These are phyloP conservation scores for Chrysotoxum bicinctum DNA, from an alignment of 2,888 invertebrate genomes.

Conservation along the genomic window DNA sequence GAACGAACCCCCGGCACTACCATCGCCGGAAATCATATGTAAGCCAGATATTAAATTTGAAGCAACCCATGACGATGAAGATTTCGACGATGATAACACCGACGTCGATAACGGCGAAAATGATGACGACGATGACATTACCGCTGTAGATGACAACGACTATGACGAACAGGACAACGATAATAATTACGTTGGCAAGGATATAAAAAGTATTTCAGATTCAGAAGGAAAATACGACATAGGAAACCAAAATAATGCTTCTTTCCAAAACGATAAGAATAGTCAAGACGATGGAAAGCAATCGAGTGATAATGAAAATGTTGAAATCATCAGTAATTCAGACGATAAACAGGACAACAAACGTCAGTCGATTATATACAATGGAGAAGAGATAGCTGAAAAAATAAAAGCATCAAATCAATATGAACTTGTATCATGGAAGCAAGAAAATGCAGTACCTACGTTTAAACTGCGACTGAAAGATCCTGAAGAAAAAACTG, in stretches of 20 bases:
- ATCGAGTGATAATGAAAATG: neutral
- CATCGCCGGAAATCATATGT: neutral
- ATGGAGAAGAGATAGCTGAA: constrained; percentile 54
- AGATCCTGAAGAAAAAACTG: constrained; percentile 4
- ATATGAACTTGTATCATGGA: constrained; percentile 63
- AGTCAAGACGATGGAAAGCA: neutral
- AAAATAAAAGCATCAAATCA: constrained; percentile 48
- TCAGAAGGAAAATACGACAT: constrained; percentile 1
- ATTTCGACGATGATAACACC: constrained; percentile 44
- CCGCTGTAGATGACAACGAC: neutral
- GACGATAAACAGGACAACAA: neutral
- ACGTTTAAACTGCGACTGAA: constrained; percentile 51
- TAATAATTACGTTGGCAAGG: neutral
- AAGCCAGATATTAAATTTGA: neutral
- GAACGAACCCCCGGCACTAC: neutral
- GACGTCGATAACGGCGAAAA: constrained; percentile 1
- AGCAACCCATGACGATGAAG: constrained; percentile 39
- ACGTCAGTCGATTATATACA: neutral
- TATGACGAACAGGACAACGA: neutral
- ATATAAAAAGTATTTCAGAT: neutral
- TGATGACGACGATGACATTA: neutral
- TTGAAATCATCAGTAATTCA: neutral
- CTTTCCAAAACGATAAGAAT: neutral
- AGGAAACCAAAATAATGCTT: neutral
- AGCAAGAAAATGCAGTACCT: constrained; percentile 43